These are phyloP conservation scores for Caenorhabditis japonica DNA, from an alignment of 2,888 invertebrate genomes.

Conservation along the genomic window DNA sequence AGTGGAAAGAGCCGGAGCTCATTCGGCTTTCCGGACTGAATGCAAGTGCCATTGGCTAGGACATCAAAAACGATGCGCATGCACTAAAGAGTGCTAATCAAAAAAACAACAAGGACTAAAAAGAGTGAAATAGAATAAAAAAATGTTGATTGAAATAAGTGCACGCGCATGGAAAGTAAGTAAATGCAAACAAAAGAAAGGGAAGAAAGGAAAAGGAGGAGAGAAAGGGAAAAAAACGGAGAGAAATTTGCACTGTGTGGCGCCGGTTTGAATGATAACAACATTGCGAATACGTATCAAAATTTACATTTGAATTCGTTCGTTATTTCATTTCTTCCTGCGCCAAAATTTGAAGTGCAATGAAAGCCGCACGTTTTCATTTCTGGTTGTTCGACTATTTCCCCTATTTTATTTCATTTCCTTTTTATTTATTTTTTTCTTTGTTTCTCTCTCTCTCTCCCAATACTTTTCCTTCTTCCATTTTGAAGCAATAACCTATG, in stretches of 20 bases:
- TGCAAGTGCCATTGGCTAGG: slow-evolving; percentile 15
- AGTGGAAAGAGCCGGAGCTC: slow-evolving; percentile 14
- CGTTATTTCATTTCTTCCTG: background rate
- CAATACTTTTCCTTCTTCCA: background rate
- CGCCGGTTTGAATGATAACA: slow-evolving; percentile 12
- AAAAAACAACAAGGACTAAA: slow-evolving; percentile 24
- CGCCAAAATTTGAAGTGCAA: slow-evolving; percentile 2
- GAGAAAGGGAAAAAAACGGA: background rate
- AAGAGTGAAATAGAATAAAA: slow-evolving; percentile 11
- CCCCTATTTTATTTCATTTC: too few species aligned
- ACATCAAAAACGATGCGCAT: background rate
- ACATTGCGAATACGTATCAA: background rate
- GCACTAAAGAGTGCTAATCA: slow-evolving; percentile 33
- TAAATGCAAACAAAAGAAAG: slow-evolving; percentile 39
- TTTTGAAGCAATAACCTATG: slow-evolving; percentile 38
- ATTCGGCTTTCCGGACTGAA: slow-evolving; percentile 11
- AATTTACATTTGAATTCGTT: background rate
- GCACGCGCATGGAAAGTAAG: slow-evolving; percentile 41
- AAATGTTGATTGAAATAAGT: slow-evolving; percentile 41
- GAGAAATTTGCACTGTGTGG: slow-evolving; percentile 18
- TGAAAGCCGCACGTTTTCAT: slow-evolving; percentile 17
- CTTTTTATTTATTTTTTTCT: too few species aligned
- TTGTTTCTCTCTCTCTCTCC: background rate
- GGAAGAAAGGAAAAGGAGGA: slow-evolving; percentile 6
- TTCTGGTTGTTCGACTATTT: too few species aligned